phyloP scores from a whole-genome alignment of 2,113 vertebrate species.

The Rattus norvegicus region DNA sequence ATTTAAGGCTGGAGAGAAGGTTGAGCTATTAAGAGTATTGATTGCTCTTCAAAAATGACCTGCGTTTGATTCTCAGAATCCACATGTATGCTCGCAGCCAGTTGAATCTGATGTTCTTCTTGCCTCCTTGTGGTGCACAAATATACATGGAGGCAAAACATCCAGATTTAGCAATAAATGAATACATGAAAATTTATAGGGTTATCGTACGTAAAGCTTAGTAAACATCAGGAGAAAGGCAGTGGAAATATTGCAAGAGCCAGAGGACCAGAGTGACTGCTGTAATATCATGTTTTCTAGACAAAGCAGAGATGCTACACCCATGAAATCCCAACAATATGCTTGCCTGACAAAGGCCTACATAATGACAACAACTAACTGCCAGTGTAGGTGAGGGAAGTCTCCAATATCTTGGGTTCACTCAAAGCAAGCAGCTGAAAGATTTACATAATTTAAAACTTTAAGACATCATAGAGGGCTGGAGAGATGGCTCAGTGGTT shows the following conservation, averaged over 20 bases:
- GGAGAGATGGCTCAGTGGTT: no score
- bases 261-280: not conserved
- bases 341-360: not conserved
- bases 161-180: not conserved
- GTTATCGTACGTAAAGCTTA: not conserved
- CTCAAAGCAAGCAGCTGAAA: not conserved
- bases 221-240: not conserved
- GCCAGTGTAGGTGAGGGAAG: not conserved
- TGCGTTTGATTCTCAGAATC: not conserved
- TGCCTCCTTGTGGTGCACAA: not conserved
- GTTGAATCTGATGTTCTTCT: not conserved
- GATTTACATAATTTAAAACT: not conserved
- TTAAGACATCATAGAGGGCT: not conserved
- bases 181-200: not conserved
- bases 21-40: not conserved
- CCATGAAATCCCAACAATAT: not conserved
- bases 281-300: not conserved
- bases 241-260: not conserved
- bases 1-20: no score
- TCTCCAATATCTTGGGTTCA: not conserved
- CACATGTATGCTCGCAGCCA: not conserved
- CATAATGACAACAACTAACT: not conserved
- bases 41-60: not conserved
- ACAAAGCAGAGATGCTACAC: not conserved
- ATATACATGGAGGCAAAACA: not conserved